Base-by-base conservation (phyloP, 2,113 vertebrate species). In the Phalacrocorax brasilianus region DNA sequence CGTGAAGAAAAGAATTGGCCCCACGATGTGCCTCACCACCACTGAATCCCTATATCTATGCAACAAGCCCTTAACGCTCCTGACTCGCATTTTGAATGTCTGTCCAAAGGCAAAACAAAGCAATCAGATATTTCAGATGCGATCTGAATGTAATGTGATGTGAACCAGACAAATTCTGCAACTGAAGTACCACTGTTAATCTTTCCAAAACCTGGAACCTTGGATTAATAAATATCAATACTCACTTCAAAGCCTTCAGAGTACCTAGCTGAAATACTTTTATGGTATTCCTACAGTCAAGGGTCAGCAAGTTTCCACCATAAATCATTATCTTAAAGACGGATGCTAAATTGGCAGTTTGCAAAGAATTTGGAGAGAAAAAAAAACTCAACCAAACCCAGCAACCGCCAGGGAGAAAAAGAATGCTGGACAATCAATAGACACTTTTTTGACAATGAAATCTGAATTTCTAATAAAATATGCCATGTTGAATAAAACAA, bases 11-110 rank as follows among this genome's bases (percentile, higher is more conserved):
- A 79, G 45, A 88, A 91, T 65, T 30, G 76, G 32, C 9, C 30
- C 45, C 17, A 12, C 0, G 0, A 62, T 3, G 20, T n/a, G 10
- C 35, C 56, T 61, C 71, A 22, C 32, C 27, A 14, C 44, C n/a
- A 44, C 35, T 14, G 47, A 72, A 70, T 26, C 72, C 58, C n/a
- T 22, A 6, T 2, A 33, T 4, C 55, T 38, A 20, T 4, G 40
- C 62, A 82, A n/a, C 33, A 61, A 3, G 7, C 42, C 42, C 14
- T 53, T 45, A 30, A 24, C 1, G 2, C 5, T 88, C 40, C 35
- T 17, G 24, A 53, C 11, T 13, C 21, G 27, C 21, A 33, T 49
- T 88, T 52, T 68, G 27, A 85, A 35, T 3, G 3, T 27, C 35
- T 44, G 20, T 61, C 53, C 62, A 61, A 72, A 78, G 58, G 82